Evolutionary conservation across 2,888 invertebrate species (phyloP).

Genomic region (Ichneumoninae sp.): DNA sequence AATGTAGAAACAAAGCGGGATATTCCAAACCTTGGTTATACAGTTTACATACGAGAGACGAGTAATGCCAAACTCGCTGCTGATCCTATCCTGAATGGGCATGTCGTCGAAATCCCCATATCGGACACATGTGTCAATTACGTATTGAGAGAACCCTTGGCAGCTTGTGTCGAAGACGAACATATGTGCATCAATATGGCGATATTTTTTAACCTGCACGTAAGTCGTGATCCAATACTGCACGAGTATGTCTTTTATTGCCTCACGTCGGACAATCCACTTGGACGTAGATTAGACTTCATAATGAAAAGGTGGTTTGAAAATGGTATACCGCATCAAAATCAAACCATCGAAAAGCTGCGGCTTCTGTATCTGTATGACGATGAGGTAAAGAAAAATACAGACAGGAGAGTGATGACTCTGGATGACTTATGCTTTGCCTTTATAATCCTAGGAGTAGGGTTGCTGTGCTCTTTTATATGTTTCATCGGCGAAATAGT

Average conservation of each 20-base stretch:
- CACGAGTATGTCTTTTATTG: neutral
- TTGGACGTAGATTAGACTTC: too few species aligned
- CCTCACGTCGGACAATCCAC: too few species aligned
- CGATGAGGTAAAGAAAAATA: too few species aligned
- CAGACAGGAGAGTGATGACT: neutral
- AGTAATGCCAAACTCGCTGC: neutral
- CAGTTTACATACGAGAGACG: neutral
- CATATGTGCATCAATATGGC: neutral
- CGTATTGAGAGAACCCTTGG: neutral
- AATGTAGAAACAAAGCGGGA: neutral
- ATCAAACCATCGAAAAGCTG: neutral
- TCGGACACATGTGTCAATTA: neutral
- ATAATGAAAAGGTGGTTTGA: neutral
- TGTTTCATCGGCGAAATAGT: conserved; percentile 5
- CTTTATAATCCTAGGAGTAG: too few species aligned
- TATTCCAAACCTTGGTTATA: neutral
- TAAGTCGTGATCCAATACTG: neutral
- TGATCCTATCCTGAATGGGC: neutral
- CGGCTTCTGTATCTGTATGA: neutral
- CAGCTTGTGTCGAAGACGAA: neutral
- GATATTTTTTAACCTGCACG: neutral
- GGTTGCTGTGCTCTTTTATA: neutral
- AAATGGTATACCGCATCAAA: neutral
- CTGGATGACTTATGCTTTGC: too few species aligned
- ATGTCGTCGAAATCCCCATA: neutral